Evolutionary conservation across 2,797 vertebrate species (phyloP), one percentile per base, ranked within the genome.

Genomic region (Ambastaia sidthimunki): DNA sequence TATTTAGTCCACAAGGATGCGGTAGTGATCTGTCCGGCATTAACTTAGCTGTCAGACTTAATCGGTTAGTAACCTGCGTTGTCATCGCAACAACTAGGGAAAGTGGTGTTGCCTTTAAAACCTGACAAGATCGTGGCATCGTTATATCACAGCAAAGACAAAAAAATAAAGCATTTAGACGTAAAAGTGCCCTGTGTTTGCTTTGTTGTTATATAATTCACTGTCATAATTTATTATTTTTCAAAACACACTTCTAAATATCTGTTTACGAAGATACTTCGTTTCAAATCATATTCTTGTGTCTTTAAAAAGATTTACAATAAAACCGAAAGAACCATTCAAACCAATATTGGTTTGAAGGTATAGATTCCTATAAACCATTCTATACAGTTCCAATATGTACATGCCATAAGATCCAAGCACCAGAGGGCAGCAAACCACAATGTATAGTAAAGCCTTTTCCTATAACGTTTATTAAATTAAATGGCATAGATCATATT

Each of bases 381-480:
- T 13, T 12, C 3, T 37, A 28, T 57, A 21, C 55, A 25, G 12
- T 75, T 52, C 48, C 25, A 25, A 72, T 44, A 28, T 28, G 4
- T 23, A 31, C 4, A 9, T 54, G 34, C 15, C n/a, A 9, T 52
- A 60, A 11, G n/a, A 60, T 37, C 19, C 50, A 70, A 59, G 67
- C 76, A 78, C 76, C 54, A 78, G 76, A 70, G 55, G 76, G 76
- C 76, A 78, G 76, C 55, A 70, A 34, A 70, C 41, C n/a, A 50
- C 55, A n/a, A 62, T 16, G 13, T 59, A 47, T 55, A 28, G 18
- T 23, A 19, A 76, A 67, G 54, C 19, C 16, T 23, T 21, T 41
- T 31, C 19, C 25, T 55, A 37, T 19, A 41, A 66, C 12, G 31
- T n/a, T n/a, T 9, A 62, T 31, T 31, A 28, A 57, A 7, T n/a